Percentiles rank a stretch among this genome's conserved stretches.
These are phyloP conservation scores for Cyprinodon brontotheroides DNA, from an alignment of 2,113 vertebrate species.

Conservation along the genomic window DNA sequence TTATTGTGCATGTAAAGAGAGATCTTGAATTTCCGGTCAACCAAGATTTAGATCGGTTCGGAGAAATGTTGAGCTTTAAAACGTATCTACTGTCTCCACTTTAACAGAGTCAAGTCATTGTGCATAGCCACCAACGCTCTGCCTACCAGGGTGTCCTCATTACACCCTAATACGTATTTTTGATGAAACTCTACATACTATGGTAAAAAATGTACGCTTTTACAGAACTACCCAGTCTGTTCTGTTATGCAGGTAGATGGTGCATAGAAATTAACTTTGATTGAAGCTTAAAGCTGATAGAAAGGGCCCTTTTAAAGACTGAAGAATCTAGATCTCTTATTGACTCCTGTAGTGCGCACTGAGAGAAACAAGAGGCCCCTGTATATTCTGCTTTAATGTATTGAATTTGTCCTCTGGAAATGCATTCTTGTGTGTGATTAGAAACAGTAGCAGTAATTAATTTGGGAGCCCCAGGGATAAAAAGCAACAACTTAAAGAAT, in stretches of 20 bases:
- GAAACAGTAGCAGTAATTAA: background rate
- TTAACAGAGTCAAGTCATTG: background rate
- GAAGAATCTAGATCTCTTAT: background rate
- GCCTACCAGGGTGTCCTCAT: conserved; percentile 67
- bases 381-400: background rate
- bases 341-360: background rate
- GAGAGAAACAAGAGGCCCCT: background rate
- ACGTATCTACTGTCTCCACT: too few relatives aligned
- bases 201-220: conserved; percentile 19
- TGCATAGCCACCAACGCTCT: conserved; percentile 56
- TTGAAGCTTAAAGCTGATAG: too few relatives aligned
- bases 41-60: too few relatives aligned
- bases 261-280: too few relatives aligned
- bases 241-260: conserved; percentile 45
- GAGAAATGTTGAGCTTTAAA: too few relatives aligned
- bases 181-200: conserved; percentile 21
- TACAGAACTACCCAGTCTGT: conserved; percentile 33
- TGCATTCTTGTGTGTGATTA: background rate
- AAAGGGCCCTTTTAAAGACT: too few relatives aligned
- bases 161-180: conserved; percentile 51
- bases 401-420: too few relatives aligned
- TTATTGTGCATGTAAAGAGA: too few relatives aligned
- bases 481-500: background rate
- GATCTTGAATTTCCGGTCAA: too few relatives aligned
- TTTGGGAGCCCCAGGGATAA: background rate